These are phyloP conservation scores for Sylvia atricapilla DNA, from an alignment of 2,113 vertebrate species.

Conservation along the genomic window DNA sequence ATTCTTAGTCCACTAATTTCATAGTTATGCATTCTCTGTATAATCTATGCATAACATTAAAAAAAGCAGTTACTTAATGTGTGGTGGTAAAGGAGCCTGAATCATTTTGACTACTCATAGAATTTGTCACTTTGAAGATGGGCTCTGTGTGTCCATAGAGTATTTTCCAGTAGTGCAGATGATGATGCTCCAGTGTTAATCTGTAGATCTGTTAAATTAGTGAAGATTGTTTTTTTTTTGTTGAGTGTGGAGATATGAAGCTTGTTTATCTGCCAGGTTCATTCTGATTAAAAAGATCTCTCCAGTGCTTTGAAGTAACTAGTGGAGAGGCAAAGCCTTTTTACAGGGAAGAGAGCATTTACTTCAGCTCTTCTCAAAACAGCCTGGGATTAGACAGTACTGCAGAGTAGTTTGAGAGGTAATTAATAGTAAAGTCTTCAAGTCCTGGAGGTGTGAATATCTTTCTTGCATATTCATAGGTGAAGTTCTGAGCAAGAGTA, in stretches of 20 bases:
- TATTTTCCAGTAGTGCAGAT: neutral
- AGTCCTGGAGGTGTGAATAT: neutral
- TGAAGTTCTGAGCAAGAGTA: neutral
- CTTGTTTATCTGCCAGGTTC: neutral
- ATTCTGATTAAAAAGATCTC: neutral
- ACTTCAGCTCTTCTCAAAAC: neutral
- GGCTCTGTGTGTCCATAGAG: neutral
- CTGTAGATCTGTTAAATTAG: neutral
- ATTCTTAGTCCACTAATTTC: neutral
- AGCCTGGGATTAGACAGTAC: neutral
- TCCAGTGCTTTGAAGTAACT: neutral
- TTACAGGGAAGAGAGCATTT: neutral
- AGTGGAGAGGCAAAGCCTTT: neutral
- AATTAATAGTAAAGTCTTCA: neutral
- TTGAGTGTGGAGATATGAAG: neutral
- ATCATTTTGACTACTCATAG: neutral
- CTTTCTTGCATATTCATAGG: neutral
- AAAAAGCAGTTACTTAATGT: neutral
- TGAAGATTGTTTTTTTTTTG: neutral
- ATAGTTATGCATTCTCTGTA: neutral
- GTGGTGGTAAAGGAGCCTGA: neutral
- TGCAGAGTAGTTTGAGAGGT: neutral
- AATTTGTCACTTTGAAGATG: neutral
- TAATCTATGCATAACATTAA: neutral
- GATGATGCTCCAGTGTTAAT: neutral